Evolutionary conservation across 2,888 invertebrate species (phyloP), one percentile per base, ranked within the genome.

Genomic region (Penaeus monodon): DNA sequence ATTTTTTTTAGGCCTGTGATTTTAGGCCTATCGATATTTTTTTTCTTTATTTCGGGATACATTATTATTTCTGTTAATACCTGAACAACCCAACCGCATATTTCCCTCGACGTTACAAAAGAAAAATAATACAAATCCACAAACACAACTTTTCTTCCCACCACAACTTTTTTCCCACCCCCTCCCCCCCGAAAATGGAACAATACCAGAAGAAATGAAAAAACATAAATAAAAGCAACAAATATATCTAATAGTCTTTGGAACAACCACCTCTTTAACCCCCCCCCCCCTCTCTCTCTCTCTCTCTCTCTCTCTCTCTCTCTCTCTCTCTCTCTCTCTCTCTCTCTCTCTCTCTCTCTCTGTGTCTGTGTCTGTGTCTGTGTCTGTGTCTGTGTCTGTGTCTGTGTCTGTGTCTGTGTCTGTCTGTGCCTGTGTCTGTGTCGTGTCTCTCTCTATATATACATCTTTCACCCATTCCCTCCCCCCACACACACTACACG

Each of bases 281-380:
- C 33, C 29, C 33, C 10, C 33, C 24, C 14, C 24, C 33, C 29
- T 27, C 73, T 73, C 29, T 73, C 73, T 29, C 73, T 73, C 70
- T 70, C 70, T 70, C 70, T 70, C 27, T 70, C 70, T 27, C 70
- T 70, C 44, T 44, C 44, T 70, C 70, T 70, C 70, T 70, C 73
- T 73, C 73, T 73, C 73, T 33, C 33, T 73, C 73, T 29, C n/a
- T 73, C 73, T 73, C 33, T 29, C 29, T 7, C 24, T 27, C 73
- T 29, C 73, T 73, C 33, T 33, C 73, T 73, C 33, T 29, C 33
- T 29, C 20, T 20, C 27, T 33, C 17, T 33, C 33, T 29, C 29
- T 73, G 17, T 70, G 29, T 20, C 73, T 17, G 2, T 29, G 29
- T 33, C 29, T 33, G 2, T 33, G 17, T 29, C 20, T 6, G 0